These are phyloP conservation scores for Masticophis lateralis DNA, from an alignment of 2,797 vertebrate species.

Conservation along the genomic window DNA sequence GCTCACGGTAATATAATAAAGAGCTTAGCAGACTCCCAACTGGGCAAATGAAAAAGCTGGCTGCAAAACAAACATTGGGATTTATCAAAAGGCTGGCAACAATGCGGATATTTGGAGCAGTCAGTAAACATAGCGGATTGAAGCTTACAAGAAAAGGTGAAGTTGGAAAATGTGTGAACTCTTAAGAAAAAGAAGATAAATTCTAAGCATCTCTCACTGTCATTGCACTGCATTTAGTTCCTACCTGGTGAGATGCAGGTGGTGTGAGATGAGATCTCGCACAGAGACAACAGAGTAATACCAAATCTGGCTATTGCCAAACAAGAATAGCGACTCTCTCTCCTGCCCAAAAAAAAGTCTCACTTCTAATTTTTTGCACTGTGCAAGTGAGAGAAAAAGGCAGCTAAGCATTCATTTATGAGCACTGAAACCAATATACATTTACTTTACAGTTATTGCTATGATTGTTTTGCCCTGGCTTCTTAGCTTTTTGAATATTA, in stretches of 20 bases:
- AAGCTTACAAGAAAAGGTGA: neutral
- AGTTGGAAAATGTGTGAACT: neutral
- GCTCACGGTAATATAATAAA: neutral
- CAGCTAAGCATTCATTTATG: neutral
- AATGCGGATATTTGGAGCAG: neutral
- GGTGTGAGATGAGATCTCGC: neutral
- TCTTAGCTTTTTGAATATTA: neutral
- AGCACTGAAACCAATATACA: neutral
- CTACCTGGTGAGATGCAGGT: neutral
- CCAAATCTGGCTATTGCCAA: neutral
- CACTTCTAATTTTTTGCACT: neutral
- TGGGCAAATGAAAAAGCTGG: neutral
- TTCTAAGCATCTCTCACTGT: neutral
- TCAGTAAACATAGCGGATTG: neutral
- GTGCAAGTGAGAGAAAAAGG: neutral
- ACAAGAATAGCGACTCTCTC: neutral
- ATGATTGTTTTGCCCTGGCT: neutral
- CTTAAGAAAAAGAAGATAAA: neutral
- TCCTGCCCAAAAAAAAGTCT: neutral
- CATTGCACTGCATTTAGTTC: neutral
- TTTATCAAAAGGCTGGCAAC: neutral
- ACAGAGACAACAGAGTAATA: neutral
- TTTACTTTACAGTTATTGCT: neutral
- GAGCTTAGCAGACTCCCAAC: neutral
- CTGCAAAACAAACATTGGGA: rapidly evolving